phyloP scores from a whole-genome alignment of 2,888 invertebrate species.

The Drosophila quinaria region DNA sequence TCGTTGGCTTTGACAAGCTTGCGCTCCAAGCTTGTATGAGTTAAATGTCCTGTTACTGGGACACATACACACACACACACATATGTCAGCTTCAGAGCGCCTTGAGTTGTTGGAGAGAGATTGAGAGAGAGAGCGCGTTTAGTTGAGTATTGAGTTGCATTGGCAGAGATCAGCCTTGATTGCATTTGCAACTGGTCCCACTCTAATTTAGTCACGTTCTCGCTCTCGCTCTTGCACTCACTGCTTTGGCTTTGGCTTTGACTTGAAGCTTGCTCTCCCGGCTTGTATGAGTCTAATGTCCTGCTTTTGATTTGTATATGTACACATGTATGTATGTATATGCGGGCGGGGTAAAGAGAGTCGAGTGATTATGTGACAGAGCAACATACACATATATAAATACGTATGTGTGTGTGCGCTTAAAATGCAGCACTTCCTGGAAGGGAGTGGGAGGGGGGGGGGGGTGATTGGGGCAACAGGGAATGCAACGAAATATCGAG shows the following conservation, averaged over 20 bases:
- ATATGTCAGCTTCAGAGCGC: not conserved
- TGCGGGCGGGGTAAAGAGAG: not conserved
- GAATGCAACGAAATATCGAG: conserved; percentile 4
- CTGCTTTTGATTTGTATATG: conserved; percentile 66
- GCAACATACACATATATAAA: not conserved
- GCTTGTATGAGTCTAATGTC: conserved; percentile 74
- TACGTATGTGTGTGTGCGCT: conserved; percentile 10
- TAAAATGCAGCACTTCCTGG: conserved; percentile 50
- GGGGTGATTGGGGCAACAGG: not conserved
- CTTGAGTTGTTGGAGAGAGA: not conserved
- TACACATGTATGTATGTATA: not conserved
- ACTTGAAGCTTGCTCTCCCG: conserved; percentile 35
- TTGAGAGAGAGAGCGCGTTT: not conserved
- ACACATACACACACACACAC: no score
- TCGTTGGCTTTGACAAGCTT: not conserved
- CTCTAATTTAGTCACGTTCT: not conserved
- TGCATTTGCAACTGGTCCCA: not conserved
- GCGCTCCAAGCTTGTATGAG: not conserved
- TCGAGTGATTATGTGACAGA: conserved; percentile 3
- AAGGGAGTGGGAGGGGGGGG: not conserved
- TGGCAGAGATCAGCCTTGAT: conserved; percentile 10
- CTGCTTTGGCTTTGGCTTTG: not conserved
- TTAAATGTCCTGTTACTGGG: not conserved
- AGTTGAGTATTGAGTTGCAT: conserved; percentile 8
- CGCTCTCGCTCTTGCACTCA: conserved; percentile 9